A percentile compares a stretch with the other conserved stretches of the same genome.
phyloP scores from a whole-genome alignment of 1,140 invertebrate genomes.

The Littorina saxatilis region DNA sequence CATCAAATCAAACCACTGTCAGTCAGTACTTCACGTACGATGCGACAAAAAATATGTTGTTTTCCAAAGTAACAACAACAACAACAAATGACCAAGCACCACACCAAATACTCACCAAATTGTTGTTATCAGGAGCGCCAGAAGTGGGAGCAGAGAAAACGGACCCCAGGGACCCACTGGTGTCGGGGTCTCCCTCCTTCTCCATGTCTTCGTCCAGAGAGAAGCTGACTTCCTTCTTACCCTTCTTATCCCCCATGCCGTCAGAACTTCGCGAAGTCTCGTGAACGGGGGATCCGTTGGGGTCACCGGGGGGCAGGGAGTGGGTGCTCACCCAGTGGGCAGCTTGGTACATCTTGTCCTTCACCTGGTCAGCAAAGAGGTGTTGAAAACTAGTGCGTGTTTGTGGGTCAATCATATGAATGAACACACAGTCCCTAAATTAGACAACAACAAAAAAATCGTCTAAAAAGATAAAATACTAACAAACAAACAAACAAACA shows the following conservation, averaged over 20 bases:
- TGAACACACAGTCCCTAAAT: too few species aligned
- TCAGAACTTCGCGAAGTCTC: background rate
- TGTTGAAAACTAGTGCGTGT: too few species aligned
- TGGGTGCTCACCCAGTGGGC: constrained; percentile 47
- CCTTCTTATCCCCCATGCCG: background rate
- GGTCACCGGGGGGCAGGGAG: constrained; percentile 20
- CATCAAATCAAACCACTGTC: background rate
- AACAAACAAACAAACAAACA: too few species aligned
- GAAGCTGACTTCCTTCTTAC: constrained; percentile 50
- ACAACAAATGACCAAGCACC: background rate
- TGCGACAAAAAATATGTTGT: background rate
- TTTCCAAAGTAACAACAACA: too few species aligned
- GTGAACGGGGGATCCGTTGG: background rate
- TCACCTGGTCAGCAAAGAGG: background rate
- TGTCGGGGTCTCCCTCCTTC: constrained; percentile 35
- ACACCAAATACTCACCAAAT: constrained; percentile 10
- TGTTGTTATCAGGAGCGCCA: constrained; percentile 2
- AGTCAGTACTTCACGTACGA: background rate
- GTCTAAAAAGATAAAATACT: too few species aligned
- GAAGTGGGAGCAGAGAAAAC: background rate
- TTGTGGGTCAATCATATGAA: too few species aligned
- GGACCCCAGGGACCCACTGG: constrained; percentile 28
- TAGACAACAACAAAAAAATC: too few species aligned
- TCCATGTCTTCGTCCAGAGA: constrained; percentile 45
- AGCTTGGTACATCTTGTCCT: constrained; percentile 46